Percentiles rank a stretch among this genome's conserved stretches.
Conservation (phyloP, 2,797 vertebrate genomes). For the Coccyzus lansbergi region DNA sequence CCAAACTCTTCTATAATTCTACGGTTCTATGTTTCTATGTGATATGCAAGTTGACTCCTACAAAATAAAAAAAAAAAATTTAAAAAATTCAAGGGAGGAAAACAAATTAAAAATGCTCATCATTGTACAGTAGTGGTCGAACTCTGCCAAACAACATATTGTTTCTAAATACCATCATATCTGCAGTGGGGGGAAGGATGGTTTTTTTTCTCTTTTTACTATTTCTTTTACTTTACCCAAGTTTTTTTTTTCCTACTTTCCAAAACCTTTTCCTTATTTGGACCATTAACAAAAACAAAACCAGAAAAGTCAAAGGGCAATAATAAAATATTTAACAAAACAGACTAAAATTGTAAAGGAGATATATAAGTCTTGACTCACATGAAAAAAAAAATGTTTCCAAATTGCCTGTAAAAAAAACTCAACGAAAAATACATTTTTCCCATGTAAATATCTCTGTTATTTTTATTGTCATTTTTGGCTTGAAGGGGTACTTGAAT, state of each 20-base stretch:
- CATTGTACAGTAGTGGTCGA: not conserved
- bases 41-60: not conserved
- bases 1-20: not conserved
- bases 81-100: not conserved
- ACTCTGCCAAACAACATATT: not conserved
- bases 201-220: not conserved
- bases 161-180: not conserved
- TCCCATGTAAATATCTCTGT: not conserved
- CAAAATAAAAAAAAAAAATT: not conserved
- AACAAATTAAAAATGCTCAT: not conserved
- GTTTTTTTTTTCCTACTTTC: not conserved
- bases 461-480: not conserved
- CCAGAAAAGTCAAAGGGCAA: not conserved
- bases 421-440: not conserved
- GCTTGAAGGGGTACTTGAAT: not conserved
- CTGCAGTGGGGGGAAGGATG: rapidly evolving
- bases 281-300: not conserved
- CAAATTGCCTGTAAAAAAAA: not conserved
- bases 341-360: not conserved
- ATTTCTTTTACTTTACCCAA: not conserved
- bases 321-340: not conserved
- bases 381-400: not conserved
- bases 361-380: not conserved
- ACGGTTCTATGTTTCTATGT: not conserved
- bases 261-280: not conserved